A percentile compares a stretch with the other conserved stretches of the same genome.
Conservation (phyloP, 2,888 invertebrate genomes). For the Clostera curtula region DNA sequence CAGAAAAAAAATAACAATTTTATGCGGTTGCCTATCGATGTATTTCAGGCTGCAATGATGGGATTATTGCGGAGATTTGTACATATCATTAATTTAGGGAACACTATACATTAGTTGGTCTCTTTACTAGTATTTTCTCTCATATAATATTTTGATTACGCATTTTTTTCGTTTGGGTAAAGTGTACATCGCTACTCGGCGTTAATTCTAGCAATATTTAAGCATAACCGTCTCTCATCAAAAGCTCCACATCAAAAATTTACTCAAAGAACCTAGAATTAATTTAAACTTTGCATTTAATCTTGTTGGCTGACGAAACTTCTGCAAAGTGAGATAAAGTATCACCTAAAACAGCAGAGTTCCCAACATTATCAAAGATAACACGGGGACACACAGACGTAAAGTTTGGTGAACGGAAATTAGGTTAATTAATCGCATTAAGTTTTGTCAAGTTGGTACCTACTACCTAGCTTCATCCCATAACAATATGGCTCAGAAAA, state of each 20-base stretch:
- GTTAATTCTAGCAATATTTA: constrained; percentile 1
- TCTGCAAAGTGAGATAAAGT: constrained; percentile 62
- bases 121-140: too few species aligned
- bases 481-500: too few species aligned
- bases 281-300: constrained; percentile 71
- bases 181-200: too few species aligned
- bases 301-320: constrained; percentile 64
- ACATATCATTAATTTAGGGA: constrained; percentile 12
- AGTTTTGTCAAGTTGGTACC: neutral
- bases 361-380: constrained; percentile 47
- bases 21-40: constrained; percentile 9
- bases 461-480: neutral
- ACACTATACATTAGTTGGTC: too few species aligned
- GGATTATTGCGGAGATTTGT: constrained; percentile 10
- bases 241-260: constrained; percentile 47
- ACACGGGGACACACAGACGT: constrained; percentile 28
- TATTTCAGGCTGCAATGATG: constrained; percentile 8
- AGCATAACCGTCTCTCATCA: constrained; percentile 28
- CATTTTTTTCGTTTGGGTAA: too few species aligned
- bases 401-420: constrained; percentile 11
- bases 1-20: constrained; percentile 22
- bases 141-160: too few species aligned
- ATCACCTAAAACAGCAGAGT: constrained; percentile 57
- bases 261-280: constrained; percentile 53
- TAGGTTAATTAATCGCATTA: neutral